Conservation (phyloP, 2,113 vertebrate genomes). For the Synodontis membranacea region DNA sequence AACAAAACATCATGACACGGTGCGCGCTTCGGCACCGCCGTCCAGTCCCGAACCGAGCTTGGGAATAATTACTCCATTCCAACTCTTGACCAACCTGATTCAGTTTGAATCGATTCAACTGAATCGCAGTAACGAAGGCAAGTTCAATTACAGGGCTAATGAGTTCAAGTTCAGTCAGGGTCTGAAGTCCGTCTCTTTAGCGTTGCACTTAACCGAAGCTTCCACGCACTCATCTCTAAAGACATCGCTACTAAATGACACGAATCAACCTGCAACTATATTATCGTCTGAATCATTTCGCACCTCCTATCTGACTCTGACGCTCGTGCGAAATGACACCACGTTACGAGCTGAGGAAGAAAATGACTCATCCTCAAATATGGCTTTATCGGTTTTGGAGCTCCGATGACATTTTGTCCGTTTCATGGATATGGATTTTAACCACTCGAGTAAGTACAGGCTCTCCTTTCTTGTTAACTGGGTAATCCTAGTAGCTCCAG, state of each 20-base stretch:
- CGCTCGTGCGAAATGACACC: background rate
- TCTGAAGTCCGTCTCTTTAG: background rate
- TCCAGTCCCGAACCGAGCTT: background rate
- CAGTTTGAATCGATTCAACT: conserved; percentile 15
- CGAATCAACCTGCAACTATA: background rate
- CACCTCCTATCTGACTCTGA: background rate
- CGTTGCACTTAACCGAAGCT: background rate
- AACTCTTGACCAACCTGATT: background rate
- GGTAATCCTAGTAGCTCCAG: background rate
- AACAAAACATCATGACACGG: background rate
- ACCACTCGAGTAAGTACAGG: background rate
- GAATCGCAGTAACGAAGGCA: background rate
- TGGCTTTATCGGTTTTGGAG: background rate
- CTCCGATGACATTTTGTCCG: background rate
- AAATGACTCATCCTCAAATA: background rate
- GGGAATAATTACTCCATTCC: background rate
- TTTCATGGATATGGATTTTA: conserved; percentile 4
- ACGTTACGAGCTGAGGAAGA: background rate
- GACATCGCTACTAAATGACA: background rate
- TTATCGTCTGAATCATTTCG: conserved; percentile 5
- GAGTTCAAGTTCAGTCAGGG: background rate
- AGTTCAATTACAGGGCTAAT: background rate
- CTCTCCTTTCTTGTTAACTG: background rate
- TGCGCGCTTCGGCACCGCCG: background rate
- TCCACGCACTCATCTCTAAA: background rate